Conservation (phyloP, 2,888 invertebrate genomes). For the Torymus auratus region DNA sequence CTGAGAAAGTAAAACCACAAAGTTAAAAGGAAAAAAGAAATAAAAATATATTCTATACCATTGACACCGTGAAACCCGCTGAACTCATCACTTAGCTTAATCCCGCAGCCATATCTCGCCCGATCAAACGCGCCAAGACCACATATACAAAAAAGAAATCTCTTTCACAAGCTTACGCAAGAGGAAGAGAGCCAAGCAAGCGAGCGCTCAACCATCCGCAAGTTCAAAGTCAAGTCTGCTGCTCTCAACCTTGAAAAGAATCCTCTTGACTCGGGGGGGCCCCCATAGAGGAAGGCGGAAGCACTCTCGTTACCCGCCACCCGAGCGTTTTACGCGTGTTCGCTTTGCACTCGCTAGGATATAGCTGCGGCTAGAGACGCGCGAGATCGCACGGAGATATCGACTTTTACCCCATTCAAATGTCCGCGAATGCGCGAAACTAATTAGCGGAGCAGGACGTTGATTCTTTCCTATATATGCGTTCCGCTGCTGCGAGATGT, state of each 20-base stretch:
- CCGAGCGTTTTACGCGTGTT: constrained; percentile 41
- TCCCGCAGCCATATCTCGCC: too few relatives aligned
- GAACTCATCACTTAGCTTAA: too few relatives aligned
- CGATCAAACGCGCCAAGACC: too few relatives aligned
- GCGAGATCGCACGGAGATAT: constrained; percentile 37
- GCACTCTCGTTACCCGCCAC: constrained; percentile 26
- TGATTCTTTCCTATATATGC: constrained; percentile 18
- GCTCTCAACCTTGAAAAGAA: constrained; percentile 46
- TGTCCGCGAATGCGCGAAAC: constrained; percentile 55
- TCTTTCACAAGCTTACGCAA: too few relatives aligned
- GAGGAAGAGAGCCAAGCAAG: too few relatives aligned
- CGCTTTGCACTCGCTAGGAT: constrained; percentile 33
- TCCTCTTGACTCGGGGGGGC: background rate
- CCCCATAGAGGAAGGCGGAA: constrained; percentile 18
- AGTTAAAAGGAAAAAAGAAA: too few relatives aligned
- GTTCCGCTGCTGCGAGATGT: background rate
- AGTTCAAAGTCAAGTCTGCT: constrained; percentile 35
- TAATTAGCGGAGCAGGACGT: constrained; percentile 48
- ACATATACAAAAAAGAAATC: too few relatives aligned
- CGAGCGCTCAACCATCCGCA: background rate
- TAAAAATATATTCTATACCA: too few relatives aligned
- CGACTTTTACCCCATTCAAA: constrained; percentile 54
- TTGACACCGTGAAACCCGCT: too few relatives aligned
- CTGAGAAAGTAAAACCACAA: too few relatives aligned
- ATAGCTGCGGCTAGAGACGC: constrained; percentile 8